Evolutionary conservation across 35 echinoderm and acorn worm species (phyloP).

Genomic region (Eucidaris tribuloides): DNA sequence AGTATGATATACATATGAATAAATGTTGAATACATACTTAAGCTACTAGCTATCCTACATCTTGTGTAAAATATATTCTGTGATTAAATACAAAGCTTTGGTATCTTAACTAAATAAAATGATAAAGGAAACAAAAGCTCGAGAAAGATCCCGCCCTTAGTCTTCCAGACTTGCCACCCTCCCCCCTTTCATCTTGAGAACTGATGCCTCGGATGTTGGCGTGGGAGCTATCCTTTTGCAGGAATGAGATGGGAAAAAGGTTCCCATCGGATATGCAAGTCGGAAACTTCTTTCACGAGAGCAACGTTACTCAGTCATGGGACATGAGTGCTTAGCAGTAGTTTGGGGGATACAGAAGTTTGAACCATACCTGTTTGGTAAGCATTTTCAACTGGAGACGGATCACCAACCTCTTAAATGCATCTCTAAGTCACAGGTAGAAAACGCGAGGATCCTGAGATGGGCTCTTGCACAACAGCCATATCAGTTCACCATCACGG

Average conservation of each 20-base stretch:
- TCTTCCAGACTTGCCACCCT: too few species aligned
- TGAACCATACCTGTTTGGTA: conserved; percentile 17
- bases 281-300: neutral
- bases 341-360: conserved; percentile 33
- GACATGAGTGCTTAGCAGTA: conserved; percentile 4
- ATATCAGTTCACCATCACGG: too few species aligned
- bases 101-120: too few species aligned
- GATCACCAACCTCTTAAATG: conserved; percentile 40
- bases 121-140: too few species aligned
- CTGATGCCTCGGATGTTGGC: conserved; percentile 10
- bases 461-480: too few species aligned
- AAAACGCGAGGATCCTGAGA: neutral
- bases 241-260: neutral
- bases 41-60: too few species aligned
- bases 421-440: neutral
- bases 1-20: too few species aligned
- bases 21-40: too few species aligned
- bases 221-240: neutral
- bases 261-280: conserved; percentile 23
- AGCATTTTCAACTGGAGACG: conserved; percentile 26
- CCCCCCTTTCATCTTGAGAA: conserved; percentile 39
- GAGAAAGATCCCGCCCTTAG: too few species aligned
- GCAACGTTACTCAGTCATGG: conserved; percentile 20
- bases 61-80: too few species aligned
- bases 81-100: too few species aligned